A percentile compares a stretch with the other conserved stretches of the same genome.
Evolutionary conservation across 2,113 vertebrate genomes (phyloP).

Genomic region (Sinosuthora webbiana): DNA sequence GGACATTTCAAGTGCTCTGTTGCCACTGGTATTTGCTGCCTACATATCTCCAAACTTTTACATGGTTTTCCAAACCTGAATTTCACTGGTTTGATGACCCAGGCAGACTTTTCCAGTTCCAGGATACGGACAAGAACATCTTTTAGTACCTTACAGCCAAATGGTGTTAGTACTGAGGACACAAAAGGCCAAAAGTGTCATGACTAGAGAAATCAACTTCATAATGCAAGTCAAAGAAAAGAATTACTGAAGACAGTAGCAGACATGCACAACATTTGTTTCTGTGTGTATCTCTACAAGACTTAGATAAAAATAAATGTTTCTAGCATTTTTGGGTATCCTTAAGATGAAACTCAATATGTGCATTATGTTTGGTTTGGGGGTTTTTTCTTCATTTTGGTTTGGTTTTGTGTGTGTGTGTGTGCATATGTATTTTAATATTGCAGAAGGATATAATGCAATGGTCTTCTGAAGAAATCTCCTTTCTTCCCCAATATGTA

Average conservation of each 20-base stretch:
- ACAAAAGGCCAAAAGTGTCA: neutral
- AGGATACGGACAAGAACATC: neutral
- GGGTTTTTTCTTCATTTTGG: rapidly evolving
- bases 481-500: neutral
- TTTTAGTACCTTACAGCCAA: neutral
- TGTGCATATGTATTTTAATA: neutral
- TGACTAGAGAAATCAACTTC: neutral
- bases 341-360: neutral
- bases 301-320: neutral
- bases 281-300: neutral
- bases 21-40: neutral
- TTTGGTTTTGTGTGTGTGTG: neutral
- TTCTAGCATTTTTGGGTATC: neutral
- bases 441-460: neutral
- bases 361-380: neutral
- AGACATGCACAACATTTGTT: neutral
- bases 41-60: neutral
- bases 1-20: neutral
- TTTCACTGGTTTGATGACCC: neutral
- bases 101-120: neutral
- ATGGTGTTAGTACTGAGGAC: neutral
- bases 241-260: neutral
- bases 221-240: neutral
- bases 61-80: neutral
- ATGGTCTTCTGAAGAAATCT: neutral